Percentiles rank a stretch among this genome's conserved stretches.
Evolutionary conservation across 2,888 invertebrate species (phyloP).

Genomic region (Sphaeridia pumilis): DNA sequence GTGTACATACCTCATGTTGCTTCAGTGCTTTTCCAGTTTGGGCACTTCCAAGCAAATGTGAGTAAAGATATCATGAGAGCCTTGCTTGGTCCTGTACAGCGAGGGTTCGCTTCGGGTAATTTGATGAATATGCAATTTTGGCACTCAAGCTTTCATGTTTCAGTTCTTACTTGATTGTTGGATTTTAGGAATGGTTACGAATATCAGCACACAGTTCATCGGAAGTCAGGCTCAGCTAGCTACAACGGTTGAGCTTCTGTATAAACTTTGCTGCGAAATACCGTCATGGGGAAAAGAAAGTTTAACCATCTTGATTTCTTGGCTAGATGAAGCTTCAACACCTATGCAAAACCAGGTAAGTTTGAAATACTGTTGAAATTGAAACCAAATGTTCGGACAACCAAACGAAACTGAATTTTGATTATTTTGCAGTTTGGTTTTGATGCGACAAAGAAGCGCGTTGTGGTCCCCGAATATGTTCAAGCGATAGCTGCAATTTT

Average conservation of each 20-base stretch:
- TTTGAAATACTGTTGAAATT: too few species aligned
- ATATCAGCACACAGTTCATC: constrained; percentile 25
- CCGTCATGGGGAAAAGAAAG: constrained; percentile 30
- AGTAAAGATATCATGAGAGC: constrained; percentile 31
- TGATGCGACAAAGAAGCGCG: constrained; percentile 15
- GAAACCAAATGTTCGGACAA: background rate
- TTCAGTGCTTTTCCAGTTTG: constrained; percentile 54
- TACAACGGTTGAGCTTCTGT: constrained; percentile 66
- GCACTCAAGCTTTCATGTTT: background rate
- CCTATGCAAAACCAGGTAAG: background rate
- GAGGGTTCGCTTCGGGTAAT: constrained; percentile 32
- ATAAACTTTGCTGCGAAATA: constrained; percentile 52
- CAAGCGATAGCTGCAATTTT: constrained; percentile 59
- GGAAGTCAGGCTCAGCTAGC: constrained; percentile 42
- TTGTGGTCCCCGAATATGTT: constrained; percentile 32
- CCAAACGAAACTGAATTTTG: background rate
- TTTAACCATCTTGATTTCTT: constrained; percentile 25
- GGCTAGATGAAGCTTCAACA: constrained; percentile 24
- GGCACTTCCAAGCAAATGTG: constrained; percentile 29
- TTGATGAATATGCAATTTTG: background rate
- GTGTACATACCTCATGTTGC: constrained; percentile 32
- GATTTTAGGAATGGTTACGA: constrained; percentile 28
- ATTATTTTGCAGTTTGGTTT: too few species aligned
- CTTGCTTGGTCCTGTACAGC: constrained; percentile 34
- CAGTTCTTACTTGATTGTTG: background rate